These are phyloP conservation scores for Drosophila subobscura DNA, from an alignment of 1,140 invertebrate species.

Conservation along the genomic window DNA sequence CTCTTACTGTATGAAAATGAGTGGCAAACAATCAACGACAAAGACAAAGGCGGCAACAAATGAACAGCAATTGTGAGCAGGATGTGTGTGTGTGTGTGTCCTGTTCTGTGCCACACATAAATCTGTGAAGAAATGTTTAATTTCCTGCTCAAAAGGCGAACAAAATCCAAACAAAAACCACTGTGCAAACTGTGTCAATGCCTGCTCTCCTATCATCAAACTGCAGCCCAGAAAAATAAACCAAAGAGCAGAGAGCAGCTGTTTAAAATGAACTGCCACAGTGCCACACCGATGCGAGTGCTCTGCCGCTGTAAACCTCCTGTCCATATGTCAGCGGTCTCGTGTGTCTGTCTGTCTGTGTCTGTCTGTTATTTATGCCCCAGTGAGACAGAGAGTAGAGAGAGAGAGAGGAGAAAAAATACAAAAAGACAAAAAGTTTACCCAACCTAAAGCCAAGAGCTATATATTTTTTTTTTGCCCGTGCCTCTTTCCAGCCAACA, in stretches of 20 bases:
- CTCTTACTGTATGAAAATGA: constrained; percentile 4
- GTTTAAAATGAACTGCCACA: constrained; percentile 29
- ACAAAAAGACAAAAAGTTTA: constrained; percentile 40
- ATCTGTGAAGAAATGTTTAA: constrained; percentile 61
- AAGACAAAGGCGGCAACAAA: not conserved
- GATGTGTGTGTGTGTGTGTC: not conserved
- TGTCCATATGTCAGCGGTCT: too few species aligned
- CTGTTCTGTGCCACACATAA: constrained; percentile 29
- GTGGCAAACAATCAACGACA: constrained; percentile 17
- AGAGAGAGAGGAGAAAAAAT: not conserved
- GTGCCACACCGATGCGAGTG: too few species aligned
- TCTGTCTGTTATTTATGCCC: not conserved
- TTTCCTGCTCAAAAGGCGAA: constrained; percentile 43
- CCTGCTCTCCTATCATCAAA: constrained; percentile 12
- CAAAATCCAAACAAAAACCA: constrained; percentile 46
- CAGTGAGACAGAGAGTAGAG: not conserved
- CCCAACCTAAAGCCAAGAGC: constrained; percentile 51
- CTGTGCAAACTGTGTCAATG: constrained; percentile 53
- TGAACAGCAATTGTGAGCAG: constrained; percentile 8
- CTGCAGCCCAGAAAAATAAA: not conserved
- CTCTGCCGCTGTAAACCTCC: not conserved
- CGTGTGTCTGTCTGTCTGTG: too few species aligned
- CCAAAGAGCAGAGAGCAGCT: constrained; percentile 24
- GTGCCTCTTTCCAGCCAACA: constrained; percentile 1
- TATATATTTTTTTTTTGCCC: constrained; percentile 36